These are phyloP conservation scores for Acrocephalus arundinaceus DNA, from an alignment of 2,113 vertebrate species.

Conservation along the genomic window DNA sequence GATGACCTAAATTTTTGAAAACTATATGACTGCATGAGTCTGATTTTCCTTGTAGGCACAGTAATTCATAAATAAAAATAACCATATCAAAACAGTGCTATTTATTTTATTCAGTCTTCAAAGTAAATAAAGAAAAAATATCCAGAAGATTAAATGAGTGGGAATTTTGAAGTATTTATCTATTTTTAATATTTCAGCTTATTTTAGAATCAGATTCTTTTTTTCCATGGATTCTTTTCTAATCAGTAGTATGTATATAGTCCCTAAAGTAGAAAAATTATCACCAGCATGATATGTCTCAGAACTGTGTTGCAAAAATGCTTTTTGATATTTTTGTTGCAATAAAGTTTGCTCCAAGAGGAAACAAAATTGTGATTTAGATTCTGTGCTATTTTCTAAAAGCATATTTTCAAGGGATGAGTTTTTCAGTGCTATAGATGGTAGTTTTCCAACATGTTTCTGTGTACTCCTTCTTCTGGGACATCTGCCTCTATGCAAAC, in stretches of 20 bases:
- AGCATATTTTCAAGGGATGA: background rate
- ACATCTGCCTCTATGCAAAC: background rate
- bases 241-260: background rate
- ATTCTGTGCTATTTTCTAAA: background rate
- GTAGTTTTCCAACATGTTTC: background rate
- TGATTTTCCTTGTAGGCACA: background rate
- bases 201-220: background rate
- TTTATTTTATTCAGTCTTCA: background rate
- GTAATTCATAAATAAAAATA: background rate
- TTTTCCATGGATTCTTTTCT: background rate
- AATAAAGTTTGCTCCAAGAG: background rate
- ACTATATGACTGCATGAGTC: background rate
- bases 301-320: background rate
- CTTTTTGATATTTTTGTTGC: background rate
- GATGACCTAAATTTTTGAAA: background rate
- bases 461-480: background rate
- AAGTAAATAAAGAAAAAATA: background rate
- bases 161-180: background rate
- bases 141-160: background rate
- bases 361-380: background rate
- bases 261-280: background rate
- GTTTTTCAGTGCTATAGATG: background rate
- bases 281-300: background rate
- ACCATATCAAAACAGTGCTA: background rate
- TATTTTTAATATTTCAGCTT: background rate